Evolutionary conservation across 2,888 invertebrate genomes (phyloP).

Genomic region (Pyrochroa serraticornis): DNA sequence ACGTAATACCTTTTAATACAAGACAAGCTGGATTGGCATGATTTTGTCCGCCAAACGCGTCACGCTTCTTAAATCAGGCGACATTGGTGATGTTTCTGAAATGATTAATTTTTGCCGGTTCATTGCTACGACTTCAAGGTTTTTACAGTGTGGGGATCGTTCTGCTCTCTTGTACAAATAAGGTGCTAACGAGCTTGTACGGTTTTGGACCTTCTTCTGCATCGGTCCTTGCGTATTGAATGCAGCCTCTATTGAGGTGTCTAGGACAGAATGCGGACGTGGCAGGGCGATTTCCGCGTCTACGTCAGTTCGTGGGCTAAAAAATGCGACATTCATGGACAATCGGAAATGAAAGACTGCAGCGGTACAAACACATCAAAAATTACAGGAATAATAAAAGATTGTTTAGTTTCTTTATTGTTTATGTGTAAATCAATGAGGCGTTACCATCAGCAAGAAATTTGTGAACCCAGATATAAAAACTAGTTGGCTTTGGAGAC

Average conservation of each 20-base stretch:
- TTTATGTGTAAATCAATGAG: no score
- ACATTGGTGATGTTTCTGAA: slow-evolving; percentile 2
- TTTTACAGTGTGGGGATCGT: slow-evolving; percentile 2
- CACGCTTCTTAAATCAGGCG: no score
- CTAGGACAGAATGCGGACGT: slow-evolving; percentile 5
- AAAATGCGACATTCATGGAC: no score
- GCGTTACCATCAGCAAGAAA: no score
- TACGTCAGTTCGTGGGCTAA: slow-evolving; percentile 3
- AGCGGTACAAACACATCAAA: no score
- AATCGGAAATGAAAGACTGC: no score
- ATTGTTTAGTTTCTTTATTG: no score
- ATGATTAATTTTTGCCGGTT: slow-evolving; percentile 8
- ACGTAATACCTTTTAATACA: no score
- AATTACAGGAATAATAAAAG: no score
- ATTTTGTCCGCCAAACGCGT: not conserved
- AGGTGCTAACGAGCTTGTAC: slow-evolving; percentile 3
- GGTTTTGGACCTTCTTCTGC: slow-evolving; percentile 7
- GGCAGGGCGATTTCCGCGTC: not conserved
- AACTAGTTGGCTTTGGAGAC: no score
- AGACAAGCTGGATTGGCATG: no score
- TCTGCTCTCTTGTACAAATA: slow-evolving; percentile 4
- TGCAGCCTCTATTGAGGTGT: not conserved
- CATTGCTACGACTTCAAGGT: slow-evolving; percentile 11
- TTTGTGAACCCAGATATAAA: no score
- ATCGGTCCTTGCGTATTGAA: slow-evolving; percentile 11